phyloP scores from a whole-genome alignment of 2,113 vertebrate species.

The Eptesicus fuscus region DNA sequence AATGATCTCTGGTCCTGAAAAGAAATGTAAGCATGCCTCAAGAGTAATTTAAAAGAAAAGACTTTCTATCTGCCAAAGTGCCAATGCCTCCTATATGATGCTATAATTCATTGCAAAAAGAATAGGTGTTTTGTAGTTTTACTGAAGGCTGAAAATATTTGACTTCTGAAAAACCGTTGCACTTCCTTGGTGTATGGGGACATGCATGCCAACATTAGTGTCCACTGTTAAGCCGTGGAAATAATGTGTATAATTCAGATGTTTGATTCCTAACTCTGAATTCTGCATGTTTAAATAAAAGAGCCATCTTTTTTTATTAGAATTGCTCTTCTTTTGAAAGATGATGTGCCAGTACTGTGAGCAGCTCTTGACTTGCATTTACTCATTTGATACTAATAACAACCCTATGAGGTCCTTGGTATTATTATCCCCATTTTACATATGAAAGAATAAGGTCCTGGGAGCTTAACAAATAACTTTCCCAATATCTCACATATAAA shows the following conservation, averaged over 20 bases:
- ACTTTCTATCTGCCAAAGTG: constrained; percentile 40
- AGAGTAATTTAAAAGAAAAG: constrained; percentile 62
- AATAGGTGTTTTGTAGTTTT: not conserved
- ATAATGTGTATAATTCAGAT: not conserved
- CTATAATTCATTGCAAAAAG: not conserved
- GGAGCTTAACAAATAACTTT: not conserved
- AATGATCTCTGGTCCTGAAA: constrained; percentile 70
- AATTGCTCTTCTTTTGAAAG: constrained; percentile 38
- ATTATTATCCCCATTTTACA: not conserved
- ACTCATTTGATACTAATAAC: not conserved
- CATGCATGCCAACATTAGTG: not conserved
- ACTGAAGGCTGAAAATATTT: not conserved
- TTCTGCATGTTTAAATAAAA: constrained; percentile 35
- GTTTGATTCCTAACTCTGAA: not conserved
- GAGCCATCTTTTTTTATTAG: constrained; percentile 25
- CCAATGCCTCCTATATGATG: constrained; percentile 26
- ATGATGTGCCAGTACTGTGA: not conserved
- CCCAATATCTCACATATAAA: not conserved
- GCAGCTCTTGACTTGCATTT: not conserved
- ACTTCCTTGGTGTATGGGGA: not conserved
- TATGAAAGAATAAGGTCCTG: not conserved
- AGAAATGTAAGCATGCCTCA: constrained; percentile 70
- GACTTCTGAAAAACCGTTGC: not conserved
- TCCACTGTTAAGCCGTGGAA: not conserved
- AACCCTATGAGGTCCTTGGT: not conserved